A percentile compares a stretch with the other conserved stretches of the same genome.
These are phyloP conservation scores for Spongia lamella DNA, from an alignment of 37 sponge, comb jelly and placozoan genomes.

Conservation along the genomic window DNA sequence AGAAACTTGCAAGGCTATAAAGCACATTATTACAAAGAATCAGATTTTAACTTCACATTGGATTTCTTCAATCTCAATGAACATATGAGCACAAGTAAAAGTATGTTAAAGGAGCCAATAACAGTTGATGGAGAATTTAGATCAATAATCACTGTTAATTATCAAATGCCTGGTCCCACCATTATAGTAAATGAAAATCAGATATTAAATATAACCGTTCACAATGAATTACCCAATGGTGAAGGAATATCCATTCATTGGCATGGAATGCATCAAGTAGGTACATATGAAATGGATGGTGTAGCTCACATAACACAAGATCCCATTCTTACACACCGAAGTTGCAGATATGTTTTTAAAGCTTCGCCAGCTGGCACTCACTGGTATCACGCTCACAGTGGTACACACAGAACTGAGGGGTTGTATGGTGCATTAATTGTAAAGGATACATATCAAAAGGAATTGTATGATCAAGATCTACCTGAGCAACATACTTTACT, in stretches of 20 bases:
- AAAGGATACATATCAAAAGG: conserved; percentile 19
- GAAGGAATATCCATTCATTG: conserved; percentile 77
- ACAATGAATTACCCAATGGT: conserved; percentile 46
- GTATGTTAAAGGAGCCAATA: too few relatives aligned
- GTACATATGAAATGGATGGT: conserved; percentile 81
- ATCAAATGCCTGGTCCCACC: conserved; percentile 69
- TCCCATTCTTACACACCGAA: conserved; percentile 45
- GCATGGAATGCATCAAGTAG: conserved; percentile 81
- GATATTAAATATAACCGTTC: conserved; percentile 38
- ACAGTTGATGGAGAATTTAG: too few relatives aligned
- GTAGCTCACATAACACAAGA: conserved; percentile 68
- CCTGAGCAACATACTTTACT: conserved; percentile 73
- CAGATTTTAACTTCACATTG: too few relatives aligned
- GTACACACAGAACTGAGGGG: conserved; percentile 76
- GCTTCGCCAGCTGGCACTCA: conserved; percentile 67
- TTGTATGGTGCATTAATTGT: conserved; percentile 77
- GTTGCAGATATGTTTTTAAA: conserved; percentile 62
- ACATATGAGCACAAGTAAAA: too few relatives aligned
- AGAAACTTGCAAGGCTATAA: too few relatives aligned
- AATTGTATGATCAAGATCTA: conserved; percentile 6
- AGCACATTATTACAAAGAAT: too few relatives aligned
- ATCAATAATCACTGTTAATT: too few relatives aligned
- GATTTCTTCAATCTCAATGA: too few relatives aligned
- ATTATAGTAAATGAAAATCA: conserved; percentile 48
- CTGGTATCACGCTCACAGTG: conserved; percentile 88